phyloP scores from a whole-genome alignment of 2,797 vertebrate species.

The Gymnocypris eckloni region DNA sequence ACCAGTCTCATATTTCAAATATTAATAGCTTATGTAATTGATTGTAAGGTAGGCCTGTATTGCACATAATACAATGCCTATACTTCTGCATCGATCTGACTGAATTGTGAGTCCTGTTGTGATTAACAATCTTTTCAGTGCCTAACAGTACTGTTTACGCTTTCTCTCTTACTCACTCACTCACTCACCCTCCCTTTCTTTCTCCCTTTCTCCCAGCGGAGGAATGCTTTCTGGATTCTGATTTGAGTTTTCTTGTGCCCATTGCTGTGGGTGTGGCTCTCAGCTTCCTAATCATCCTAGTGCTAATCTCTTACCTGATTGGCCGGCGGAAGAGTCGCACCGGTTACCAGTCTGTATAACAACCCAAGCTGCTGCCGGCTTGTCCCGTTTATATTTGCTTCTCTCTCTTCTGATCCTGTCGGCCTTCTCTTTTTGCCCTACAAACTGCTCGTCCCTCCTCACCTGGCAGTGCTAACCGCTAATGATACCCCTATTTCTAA shows the following conservation, averaged over 20 bases:
- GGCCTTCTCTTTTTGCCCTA: constrained; percentile 26
- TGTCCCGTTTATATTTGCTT: constrained; percentile 32
- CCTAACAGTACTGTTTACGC: neutral
- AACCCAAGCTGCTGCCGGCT: constrained; percentile 24
- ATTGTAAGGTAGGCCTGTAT: neutral
- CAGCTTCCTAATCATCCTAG: constrained; percentile 95
- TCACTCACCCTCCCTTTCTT: constrained; percentile 65
- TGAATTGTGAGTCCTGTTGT: neutral
- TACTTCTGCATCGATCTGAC: neutral
- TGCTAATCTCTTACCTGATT: constrained; percentile 95
- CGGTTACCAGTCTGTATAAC: constrained; percentile 96
- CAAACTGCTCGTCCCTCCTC: neutral
- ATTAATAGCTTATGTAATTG: neutral
- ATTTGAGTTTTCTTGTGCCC: constrained; percentile 98
- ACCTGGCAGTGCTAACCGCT: constrained; percentile 21
- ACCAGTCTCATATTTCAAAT: neutral
- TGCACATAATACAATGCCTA: neutral
- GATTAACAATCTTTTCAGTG: constrained; percentile 17
- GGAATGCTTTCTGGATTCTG: constrained; percentile 96
- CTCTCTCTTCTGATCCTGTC: constrained; percentile 49
- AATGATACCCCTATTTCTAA: constrained; percentile 33
- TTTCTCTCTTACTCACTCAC: neutral
- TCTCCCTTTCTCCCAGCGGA: constrained; percentile 82
- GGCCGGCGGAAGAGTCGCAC: constrained; percentile 95
- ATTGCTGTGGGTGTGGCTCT: constrained; percentile 92